Evolutionary conservation across 2,797 vertebrate genomes (phyloP).

Genomic region (Todus mexicanus): DNA sequence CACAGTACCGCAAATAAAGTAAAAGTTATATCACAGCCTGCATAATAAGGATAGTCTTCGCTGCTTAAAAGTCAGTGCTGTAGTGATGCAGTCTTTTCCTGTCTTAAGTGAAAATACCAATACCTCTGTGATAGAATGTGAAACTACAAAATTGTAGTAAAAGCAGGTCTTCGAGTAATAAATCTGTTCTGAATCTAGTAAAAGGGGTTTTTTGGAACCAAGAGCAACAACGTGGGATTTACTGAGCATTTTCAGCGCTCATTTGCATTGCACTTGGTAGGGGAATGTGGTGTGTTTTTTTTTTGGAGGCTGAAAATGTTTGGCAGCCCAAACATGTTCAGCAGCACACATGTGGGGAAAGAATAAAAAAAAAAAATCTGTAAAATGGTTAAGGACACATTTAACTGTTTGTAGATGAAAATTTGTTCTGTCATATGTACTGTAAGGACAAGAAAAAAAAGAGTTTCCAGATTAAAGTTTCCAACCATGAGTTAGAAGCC

Average conservation of each 20-base stretch:
- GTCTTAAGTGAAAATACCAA: neutral
- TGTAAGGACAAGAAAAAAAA: neutral
- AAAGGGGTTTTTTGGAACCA: neutral
- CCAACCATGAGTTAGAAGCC: neutral
- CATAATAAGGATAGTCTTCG: neutral
- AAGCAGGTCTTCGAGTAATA: neutral
- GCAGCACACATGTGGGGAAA: neutral
- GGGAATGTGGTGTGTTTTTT: neutral
- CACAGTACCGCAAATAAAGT: neutral
- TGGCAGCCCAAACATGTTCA: conserved; percentile 1
- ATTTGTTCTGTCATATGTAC: neutral
- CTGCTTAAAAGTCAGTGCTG: neutral
- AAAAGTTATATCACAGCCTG: neutral
- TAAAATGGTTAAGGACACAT: neutral
- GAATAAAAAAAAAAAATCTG: conserved; percentile 13
- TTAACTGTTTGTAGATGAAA: neutral
- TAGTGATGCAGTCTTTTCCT: neutral
- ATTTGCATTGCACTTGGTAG: neutral
- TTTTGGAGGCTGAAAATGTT: conserved; percentile 9
- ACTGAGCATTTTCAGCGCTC: conserved; percentile 1
- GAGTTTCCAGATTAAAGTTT: neutral
- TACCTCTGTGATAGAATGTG: neutral
- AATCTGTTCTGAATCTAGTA: neutral
- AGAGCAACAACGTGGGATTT: neutral
- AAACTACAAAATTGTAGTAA: neutral